Conservation (phyloP, 2,113 vertebrate species). For the Psilopsiagon aurifrons region DNA sequence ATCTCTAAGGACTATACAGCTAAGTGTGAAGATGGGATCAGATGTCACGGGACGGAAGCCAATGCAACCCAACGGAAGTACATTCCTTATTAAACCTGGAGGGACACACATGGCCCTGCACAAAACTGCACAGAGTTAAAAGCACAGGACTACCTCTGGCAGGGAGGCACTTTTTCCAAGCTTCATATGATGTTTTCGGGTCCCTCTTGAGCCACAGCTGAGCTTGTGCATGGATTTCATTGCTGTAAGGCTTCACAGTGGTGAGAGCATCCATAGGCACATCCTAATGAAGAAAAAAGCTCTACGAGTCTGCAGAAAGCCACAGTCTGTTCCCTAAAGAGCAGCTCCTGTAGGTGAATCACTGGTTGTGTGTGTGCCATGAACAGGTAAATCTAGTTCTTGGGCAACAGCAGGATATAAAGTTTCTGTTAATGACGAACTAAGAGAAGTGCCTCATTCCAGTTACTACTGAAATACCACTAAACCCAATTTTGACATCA, state of each 20-base stretch:
- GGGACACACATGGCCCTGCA: not conserved
- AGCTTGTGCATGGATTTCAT: conserved; percentile 97
- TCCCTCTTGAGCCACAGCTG: conserved; percentile 99
- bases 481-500: not conserved
- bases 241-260: conserved; percentile 96
- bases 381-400: not conserved
- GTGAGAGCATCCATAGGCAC: conserved; percentile 91
- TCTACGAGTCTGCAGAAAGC: not conserved
- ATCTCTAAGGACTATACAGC: not conserved
- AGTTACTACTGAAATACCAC: not conserved
- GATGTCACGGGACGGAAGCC: not conserved
- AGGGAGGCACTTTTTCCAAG: conserved; percentile 98
- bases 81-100: not conserved
- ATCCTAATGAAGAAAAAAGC: conserved; percentile 76
- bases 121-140: not conserved
- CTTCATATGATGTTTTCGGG: conserved; percentile 93
- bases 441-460: not conserved
- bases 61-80: not conserved
- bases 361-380: not conserved
- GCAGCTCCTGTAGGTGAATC: not conserved
- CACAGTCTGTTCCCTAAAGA: not conserved
- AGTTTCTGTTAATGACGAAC: not conserved
- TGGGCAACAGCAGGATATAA: not conserved
- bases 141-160: conserved; percentile 82
- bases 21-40: not conserved